Base-by-base conservation (phyloP, 2,888 invertebrate species). In the Callosobruchus maculatus region DNA sequence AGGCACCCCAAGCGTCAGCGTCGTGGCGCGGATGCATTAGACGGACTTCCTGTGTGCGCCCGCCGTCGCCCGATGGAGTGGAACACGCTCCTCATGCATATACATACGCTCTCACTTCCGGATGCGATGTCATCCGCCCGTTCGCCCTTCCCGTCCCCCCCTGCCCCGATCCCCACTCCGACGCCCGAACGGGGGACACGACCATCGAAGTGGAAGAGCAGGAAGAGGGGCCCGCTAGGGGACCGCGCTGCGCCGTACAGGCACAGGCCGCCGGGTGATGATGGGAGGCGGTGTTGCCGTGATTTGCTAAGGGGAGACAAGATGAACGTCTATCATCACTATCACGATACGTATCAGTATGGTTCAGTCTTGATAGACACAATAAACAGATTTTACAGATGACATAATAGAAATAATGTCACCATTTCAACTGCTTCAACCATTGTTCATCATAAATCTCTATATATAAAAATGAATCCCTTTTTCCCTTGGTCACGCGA, bases 1-100 rank as follows among this genome's bases (percentile, higher is more conserved):
- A 30, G 3, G 26, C 49, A 18, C 49, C 49, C 49, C 49, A 49
- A 18, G 49, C 49, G 49, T 13, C 13, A 49, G 49, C 49, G 49
- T 49, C 49, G 49, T 49, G 13, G 68, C 22, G 85, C 89, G 89
- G 89, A 90, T 89, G 89, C 89, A 89, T 89, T 90, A 89, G 89
- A 89, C 89, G 89, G 88, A 89, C 90, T 89, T 90, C 90, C 90
- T 89, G 89, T 83, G 79, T 80, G 21, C 21, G 22, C 22, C 68
- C 81, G 83, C 83, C 84, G 83, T 82, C 82, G 82, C 83, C 85
- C 85, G 85, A 87, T 86, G 85, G 86, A 85, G 86, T 86, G 86
- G 85, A 85, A 86, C 86, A 84, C 82, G 83, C 82, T 85, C 85
- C 85, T 86, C 86, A 86, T 87, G 86, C 86, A 86, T 86, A 86